phyloP scores from a whole-genome alignment of 2,797 vertebrate species.

The Gallinago stenura region DNA sequence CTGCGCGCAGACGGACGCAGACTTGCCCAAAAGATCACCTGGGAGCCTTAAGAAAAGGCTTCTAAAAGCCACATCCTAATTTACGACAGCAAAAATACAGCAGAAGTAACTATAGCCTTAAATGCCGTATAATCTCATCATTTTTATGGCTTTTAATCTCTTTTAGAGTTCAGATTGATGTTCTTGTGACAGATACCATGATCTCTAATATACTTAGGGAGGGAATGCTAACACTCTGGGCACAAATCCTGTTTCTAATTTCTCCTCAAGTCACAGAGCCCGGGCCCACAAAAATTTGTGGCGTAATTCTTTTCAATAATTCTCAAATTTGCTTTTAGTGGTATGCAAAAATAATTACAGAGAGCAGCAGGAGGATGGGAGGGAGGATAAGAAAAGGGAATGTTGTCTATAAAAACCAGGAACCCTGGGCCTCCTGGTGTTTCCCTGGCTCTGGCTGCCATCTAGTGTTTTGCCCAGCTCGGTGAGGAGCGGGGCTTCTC shows the following conservation, averaged over 20 bases:
- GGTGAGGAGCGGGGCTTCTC: background rate
- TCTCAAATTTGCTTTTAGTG: background rate
- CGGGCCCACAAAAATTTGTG: background rate
- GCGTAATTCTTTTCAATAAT: background rate
- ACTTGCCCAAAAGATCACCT: background rate
- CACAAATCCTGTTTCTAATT: background rate
- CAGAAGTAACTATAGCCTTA: too few species aligned
- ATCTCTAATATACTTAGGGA: background rate
- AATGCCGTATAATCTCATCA: background rate
- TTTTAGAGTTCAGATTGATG: background rate
- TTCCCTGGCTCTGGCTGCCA: conserved; percentile 44
- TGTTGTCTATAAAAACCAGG: accelerated
- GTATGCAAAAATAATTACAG: background rate
- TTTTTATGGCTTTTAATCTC: background rate
- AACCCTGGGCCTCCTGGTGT: accelerated
- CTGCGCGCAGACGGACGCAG: background rate
- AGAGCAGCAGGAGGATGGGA: background rate
- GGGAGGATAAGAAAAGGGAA: background rate
- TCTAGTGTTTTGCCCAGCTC: background rate
- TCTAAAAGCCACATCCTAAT: background rate
- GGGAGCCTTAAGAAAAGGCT: background rate
- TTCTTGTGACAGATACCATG: background rate
- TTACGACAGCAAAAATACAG: background rate
- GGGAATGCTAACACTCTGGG: background rate
- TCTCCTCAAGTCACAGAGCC: background rate